Conservation (phyloP, 2,113 vertebrate genomes). For the Chiloscyllium plagiosum region DNA sequence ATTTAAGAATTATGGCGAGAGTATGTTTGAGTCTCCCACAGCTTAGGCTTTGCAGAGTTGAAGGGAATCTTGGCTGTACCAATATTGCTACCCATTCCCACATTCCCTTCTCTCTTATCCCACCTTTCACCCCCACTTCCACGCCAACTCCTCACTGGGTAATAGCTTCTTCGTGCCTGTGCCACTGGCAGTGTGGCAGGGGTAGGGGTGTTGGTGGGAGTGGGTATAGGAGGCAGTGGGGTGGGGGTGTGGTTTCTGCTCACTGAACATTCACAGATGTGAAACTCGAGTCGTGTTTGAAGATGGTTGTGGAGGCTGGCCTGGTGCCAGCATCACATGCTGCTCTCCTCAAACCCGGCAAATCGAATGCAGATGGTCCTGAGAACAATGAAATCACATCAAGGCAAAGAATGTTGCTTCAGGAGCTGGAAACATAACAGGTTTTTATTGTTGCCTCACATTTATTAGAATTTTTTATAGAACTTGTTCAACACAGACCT, state of each 20-base stretch:
- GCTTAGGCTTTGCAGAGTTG: not conserved
- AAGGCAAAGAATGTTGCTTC: slow-evolving; percentile 24
- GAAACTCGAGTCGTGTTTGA: slow-evolving; percentile 15
- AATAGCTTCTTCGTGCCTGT: not conserved
- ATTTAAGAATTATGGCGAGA: not conserved
- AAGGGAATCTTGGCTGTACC: not conserved
- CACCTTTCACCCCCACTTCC: not conserved
- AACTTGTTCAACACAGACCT: slow-evolving; percentile 10
- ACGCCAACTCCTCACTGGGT: not conserved
- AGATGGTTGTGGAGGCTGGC: slow-evolving; percentile 43
- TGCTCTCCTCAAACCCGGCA: slow-evolving; percentile 43
- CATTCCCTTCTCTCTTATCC: not conserved
- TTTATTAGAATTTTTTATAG: slow-evolving; percentile 33
- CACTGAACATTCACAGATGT: slow-evolving; percentile 31
- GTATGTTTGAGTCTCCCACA: not conserved
- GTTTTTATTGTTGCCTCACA: slow-evolving; percentile 30
- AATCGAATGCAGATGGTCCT: slow-evolving; percentile 50
- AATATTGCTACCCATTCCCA: not conserved
- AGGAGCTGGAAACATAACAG: slow-evolving; percentile 36
- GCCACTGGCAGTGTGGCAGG: not conserved
- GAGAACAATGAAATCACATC: slow-evolving; percentile 41
- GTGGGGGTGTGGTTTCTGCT: not conserved
- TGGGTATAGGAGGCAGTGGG: not conserved
- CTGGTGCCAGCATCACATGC: slow-evolving; percentile 43
- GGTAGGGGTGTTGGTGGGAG: not conserved